Evolutionary conservation across 2,113 vertebrate genomes (phyloP), one percentile per base, ranked within the genome.

Genomic region (Corythoichthys intestinalis): DNA sequence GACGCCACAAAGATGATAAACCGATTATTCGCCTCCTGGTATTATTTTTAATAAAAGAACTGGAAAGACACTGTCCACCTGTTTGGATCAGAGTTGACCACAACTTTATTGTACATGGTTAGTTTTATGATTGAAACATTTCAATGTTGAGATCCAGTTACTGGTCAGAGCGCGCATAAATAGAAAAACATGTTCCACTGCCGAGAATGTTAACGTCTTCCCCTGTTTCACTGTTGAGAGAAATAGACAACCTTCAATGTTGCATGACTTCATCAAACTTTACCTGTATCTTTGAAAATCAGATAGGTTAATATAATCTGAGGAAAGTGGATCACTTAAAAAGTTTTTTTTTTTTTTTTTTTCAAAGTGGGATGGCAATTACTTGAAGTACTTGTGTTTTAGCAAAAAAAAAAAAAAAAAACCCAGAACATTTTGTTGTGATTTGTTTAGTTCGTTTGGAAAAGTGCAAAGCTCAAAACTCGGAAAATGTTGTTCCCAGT

Each of bases 121-220:
- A 20, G 44, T 46, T 12, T 44, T 12, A 9, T 35, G 2, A 5
- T 56, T 34, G 53, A 56, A 56, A 11, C 53, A 56, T 56, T 56
- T 56, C 20, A 9, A 35, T 62, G 17, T 12, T 46, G 39, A 62
- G 12, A 62, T 44, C 15, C 39, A 10, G 2, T 60, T 60, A 35
- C 13, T 38, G 6, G 6, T 44, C 6, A 8, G 1, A 2, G 38
- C 2, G 14, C 57, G 2, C 14, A 28, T 28, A 28, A 28, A 28
- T 28, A 28, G 49, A n/a, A 3, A 2, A 7, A 80, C 91, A 91
- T 39, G 20, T 20, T 37, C 62, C 80, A 4, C 91, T 85, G 62
- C 84, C 88, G 39, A 15, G 28, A 11, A 92, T 77, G 67, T 87
- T 47, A 67, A 92, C 89, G 52, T 89, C 71, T 54, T 10, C 66